These are phyloP conservation scores for Nebria salina DNA, from an alignment of 2,888 invertebrate genomes.

Conservation along the genomic window DNA sequence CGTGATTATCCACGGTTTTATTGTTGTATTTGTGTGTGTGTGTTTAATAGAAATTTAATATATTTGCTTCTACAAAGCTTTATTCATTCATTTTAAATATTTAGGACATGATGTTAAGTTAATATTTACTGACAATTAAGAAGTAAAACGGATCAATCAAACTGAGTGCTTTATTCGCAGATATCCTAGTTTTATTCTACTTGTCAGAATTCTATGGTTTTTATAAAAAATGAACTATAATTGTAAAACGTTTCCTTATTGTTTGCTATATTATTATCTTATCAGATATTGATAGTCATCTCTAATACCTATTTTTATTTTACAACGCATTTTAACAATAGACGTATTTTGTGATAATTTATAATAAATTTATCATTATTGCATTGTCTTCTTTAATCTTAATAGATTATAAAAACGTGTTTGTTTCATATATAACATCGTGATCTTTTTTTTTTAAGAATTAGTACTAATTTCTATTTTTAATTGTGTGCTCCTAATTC, in stretches of 20 bases:
- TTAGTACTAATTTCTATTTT: no score
- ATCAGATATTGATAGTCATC: background rate
- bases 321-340: background rate
- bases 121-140: slow-evolving; percentile 36
- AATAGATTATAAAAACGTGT: background rate
- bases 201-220: background rate
- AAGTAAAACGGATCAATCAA: slow-evolving; percentile 36
- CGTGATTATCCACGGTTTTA: slow-evolving; percentile 2
- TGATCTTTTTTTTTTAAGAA: background rate
- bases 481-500: no score
- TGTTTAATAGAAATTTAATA: background rate
- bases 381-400: background rate
- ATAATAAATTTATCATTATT: background rate
- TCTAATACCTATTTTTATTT: background rate
- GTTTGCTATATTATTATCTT: background rate
- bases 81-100: slow-evolving; percentile 28
- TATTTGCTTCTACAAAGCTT: background rate
- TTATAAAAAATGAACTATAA: background rate
- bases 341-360: background rate
- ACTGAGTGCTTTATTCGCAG: slow-evolving; percentile 5
- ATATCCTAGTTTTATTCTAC: background rate
- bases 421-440: background rate
- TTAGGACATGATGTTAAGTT: slow-evolving; percentile 2
- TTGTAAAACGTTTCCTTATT: background rate
- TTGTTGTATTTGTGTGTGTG: background rate